A percentile compares a stretch with the other conserved stretches of the same genome.
These are phyloP conservation scores for Synergus gifuensis DNA, from an alignment of 2,888 invertebrate genomes.

Conservation along the genomic window DNA sequence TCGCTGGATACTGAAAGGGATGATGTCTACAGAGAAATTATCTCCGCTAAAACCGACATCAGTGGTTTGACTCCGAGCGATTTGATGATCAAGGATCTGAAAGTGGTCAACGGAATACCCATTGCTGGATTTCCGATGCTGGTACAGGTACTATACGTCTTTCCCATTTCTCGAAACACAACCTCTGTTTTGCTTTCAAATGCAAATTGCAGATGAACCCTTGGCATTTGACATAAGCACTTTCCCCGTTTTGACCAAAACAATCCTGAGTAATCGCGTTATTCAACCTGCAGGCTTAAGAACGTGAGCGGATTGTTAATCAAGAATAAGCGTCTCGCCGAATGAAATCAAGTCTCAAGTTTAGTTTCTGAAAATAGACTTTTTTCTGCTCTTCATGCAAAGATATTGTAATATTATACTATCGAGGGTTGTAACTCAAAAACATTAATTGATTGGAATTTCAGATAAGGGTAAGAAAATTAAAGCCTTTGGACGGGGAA, in stretches of 20 bases:
- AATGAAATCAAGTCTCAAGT: slow-evolving; percentile 48
- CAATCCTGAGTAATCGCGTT: slow-evolving; percentile 59
- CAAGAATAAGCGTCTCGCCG: slow-evolving; percentile 42
- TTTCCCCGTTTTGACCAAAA: slow-evolving; percentile 61
- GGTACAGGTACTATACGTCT: slow-evolving; percentile 79
- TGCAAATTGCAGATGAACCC: slow-evolving; percentile 33
- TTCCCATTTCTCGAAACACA: slow-evolving; percentile 23
- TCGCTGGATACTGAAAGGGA: slow-evolving; percentile 70
- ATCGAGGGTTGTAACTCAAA: slow-evolving; percentile 1
- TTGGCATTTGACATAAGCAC: slow-evolving; percentile 56
- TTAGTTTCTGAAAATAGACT: slow-evolving; percentile 53
- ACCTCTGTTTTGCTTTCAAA: slow-evolving; percentile 15
- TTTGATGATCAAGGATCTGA: slow-evolving; percentile 87
- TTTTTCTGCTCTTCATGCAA: slow-evolving; percentile 19
- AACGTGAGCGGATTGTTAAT: slow-evolving; percentile 56
- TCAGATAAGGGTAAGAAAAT: neutral
- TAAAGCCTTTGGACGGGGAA: neutral
- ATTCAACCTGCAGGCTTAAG: slow-evolving; percentile 52
- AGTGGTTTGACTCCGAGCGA: slow-evolving; percentile 83
- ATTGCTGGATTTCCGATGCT: slow-evolving; percentile 83
- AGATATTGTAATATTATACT: slow-evolving; percentile 8
- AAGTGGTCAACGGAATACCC: slow-evolving; percentile 81
- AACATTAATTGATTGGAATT: slow-evolving; percentile 8
- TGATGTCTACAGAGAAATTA: slow-evolving; percentile 79
- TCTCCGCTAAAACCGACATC: slow-evolving; percentile 84